Evolutionary conservation across 2,888 invertebrate genomes (phyloP).

Genomic region (Dendrolimus houi): DNA sequence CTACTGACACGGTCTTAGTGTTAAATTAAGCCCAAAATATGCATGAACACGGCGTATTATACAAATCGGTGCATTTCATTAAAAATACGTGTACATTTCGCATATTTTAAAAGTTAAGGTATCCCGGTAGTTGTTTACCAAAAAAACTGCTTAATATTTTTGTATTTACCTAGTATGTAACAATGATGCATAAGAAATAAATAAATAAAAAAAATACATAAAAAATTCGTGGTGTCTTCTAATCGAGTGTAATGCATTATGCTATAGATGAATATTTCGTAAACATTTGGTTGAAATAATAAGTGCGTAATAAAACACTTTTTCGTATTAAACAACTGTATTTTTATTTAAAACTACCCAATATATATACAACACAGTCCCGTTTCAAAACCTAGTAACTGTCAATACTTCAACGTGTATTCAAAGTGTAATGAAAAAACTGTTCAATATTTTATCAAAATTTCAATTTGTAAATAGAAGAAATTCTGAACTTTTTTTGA

Average conservation of each 20-base stretch:
- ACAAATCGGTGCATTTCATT: conserved; percentile 57
- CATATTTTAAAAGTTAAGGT: conserved; percentile 38
- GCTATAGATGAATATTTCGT: conserved; percentile 70
- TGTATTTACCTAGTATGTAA: conserved; percentile 73
- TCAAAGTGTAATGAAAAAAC: no score
- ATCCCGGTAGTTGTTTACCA: conserved; percentile 50
- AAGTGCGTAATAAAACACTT: conserved; percentile 76
- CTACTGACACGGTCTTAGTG: conserved; percentile 44
- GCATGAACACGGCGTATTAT: conserved; percentile 26
- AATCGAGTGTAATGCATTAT: conserved; percentile 69
- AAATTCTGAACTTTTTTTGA: no score
- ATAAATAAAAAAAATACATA: conserved; percentile 1
- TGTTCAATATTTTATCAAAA: no score
- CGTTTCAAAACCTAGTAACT: no score
- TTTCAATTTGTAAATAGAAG: no score
- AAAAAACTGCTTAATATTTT: conserved; percentile 72
- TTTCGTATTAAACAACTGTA: conserved; percentile 54
- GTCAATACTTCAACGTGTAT: no score
- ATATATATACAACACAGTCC: not conserved
- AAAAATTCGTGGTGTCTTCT: conserved; percentile 60
- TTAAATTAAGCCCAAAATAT: conserved; percentile 46
- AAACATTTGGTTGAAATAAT: conserved; percentile 75
- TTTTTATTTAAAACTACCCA: conserved; percentile 23
- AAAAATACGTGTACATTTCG: conserved; percentile 30
- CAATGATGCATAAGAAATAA: conserved; percentile 39